A percentile compares a stretch with the other conserved stretches of the same genome.
phyloP scores from a whole-genome alignment of 2,888 invertebrate species.

The Drosophila niveifrons region DNA sequence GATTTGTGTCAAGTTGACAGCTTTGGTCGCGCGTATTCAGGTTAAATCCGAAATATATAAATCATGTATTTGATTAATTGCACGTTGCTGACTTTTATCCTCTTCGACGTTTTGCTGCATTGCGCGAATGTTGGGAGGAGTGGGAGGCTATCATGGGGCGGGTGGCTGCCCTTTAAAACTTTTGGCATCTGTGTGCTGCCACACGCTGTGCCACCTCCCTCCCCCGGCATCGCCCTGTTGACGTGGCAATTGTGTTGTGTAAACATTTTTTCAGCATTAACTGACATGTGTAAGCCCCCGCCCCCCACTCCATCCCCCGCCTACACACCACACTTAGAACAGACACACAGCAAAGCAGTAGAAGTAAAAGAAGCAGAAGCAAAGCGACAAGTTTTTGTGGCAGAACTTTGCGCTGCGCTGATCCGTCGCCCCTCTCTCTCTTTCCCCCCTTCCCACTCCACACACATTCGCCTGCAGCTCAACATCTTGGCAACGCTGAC shows the following conservation, averaged over 20 bases:
- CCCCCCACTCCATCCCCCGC: slow-evolving; percentile 24
- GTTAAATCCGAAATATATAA: slow-evolving; percentile 67
- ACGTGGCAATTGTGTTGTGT: slow-evolving; percentile 75
- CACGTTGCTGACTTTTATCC: slow-evolving; percentile 72
- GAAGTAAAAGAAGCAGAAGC: slow-evolving; percentile 1
- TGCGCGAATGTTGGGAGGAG: not conserved
- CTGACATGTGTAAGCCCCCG: slow-evolving; percentile 74
- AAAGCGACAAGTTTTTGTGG: slow-evolving; percentile 49
- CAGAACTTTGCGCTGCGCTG: slow-evolving; percentile 43
- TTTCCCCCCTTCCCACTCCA: not conserved
- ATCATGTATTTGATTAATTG: slow-evolving; percentile 77
- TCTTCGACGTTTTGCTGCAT: slow-evolving; percentile 64
- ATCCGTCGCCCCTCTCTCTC: slow-evolving; percentile 13
- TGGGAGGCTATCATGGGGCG: not conserved
- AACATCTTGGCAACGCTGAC: slow-evolving; percentile 63
- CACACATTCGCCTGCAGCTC: slow-evolving; percentile 32
- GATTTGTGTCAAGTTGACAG: slow-evolving; percentile 8
- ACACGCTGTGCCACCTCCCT: slow-evolving; percentile 25
- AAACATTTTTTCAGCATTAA: slow-evolving; percentile 78
- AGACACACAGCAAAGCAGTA: not conserved
- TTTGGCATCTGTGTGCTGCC: slow-evolving; percentile 53
- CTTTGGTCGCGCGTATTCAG: slow-evolving; percentile 52
- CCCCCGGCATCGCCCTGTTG: slow-evolving; percentile 7
- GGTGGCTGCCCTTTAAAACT: slow-evolving; percentile 55
- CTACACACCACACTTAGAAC: slow-evolving; percentile 1